Base-by-base conservation (phyloP, 2,888 invertebrate species). In the Margaritifera margaritifera region DNA sequence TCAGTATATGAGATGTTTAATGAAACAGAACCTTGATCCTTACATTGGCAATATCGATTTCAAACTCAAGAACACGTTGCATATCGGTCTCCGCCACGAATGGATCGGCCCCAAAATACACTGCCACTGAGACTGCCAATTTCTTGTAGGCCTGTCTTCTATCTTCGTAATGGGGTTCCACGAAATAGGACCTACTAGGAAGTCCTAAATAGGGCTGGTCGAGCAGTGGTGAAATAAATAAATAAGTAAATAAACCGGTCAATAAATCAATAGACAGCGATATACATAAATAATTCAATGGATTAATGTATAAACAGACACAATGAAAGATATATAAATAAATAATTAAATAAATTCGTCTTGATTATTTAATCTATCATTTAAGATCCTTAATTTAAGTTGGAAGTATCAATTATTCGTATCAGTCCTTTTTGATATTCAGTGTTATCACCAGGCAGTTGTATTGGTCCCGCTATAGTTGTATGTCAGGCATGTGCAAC, bases 41-140 rank as follows among this genome's bases (percentile, higher is more conserved):
- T 92, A 98, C 97, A 88, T 97, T 94, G 0, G 98, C 98, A 72
- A 98, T 89, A 83, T 93, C 93, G 0, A 95, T 96, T 89, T 98
- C 98, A 84, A 98, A 96, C 51, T 94, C 93, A 53, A 98, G 93
- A 0, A 96, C 92, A 61, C 92, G 93, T 66, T 91, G 92, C 57
- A 97, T 92, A 80, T 98, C 96, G 3, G 90, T 88, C 74, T 92
- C 92, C 0, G 95, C 94, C 27, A 90, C 89, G 0, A 90, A 87
- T 72, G 93, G 93, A 79, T 94, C 93, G 0, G 95, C 96, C 6
- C 97, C 96, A 56, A 97, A 90, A 15, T 96, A 91, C 0, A 93
- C 93, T 0, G 97, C 95, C 76, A 97, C 93, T 90, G 94, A 94
- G 0, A 94, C 94, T 0, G 97, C 95, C 75, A 96, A 93, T 90